phyloP scores from a whole-genome alignment of 2,888 invertebrate species.

The Eupelmus urozonus region DNA sequence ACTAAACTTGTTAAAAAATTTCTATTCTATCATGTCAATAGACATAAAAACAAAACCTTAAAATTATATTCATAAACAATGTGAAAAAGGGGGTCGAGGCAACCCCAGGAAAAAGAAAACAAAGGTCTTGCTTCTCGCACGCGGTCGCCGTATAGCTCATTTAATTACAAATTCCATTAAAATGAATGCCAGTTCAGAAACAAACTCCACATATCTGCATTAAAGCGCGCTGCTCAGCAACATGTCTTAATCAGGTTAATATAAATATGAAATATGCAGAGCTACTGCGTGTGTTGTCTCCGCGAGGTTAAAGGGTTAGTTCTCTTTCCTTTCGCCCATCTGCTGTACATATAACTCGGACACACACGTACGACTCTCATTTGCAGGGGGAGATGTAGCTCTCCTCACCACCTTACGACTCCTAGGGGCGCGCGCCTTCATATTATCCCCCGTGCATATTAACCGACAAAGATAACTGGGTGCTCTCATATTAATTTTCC shows the following conservation, averaged over 20 bases:
- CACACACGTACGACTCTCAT: constrained; percentile 19
- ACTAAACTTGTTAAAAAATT: too few species aligned
- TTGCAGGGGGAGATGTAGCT: background rate
- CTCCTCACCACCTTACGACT: constrained; percentile 73
- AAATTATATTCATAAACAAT: background rate
- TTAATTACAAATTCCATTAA: constrained; percentile 77
- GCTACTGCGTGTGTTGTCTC: too few species aligned
- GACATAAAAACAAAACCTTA: too few species aligned
- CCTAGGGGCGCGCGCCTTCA: constrained; percentile 75
- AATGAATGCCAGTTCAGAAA: constrained; percentile 77
- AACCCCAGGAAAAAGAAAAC: background rate
- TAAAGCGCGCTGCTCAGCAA: constrained; percentile 74
- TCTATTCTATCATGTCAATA: too few species aligned
- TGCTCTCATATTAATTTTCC: constrained; percentile 73
- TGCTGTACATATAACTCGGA: background rate
- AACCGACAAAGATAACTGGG: constrained; percentile 72
- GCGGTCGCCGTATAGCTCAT: constrained; percentile 73
- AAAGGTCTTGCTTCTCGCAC: too few species aligned
- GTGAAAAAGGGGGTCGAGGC: constrained; percentile 14
- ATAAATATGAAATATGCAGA: constrained; percentile 78
- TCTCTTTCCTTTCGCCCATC: background rate
- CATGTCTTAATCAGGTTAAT: constrained; percentile 78
- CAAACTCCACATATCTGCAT: constrained; percentile 77
- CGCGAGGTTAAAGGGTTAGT: constrained; percentile 40
- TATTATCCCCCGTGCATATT: constrained; percentile 72